phyloP scores from a whole-genome alignment of 2,888 invertebrate species.

The Leptarthrus brevirostris region DNA sequence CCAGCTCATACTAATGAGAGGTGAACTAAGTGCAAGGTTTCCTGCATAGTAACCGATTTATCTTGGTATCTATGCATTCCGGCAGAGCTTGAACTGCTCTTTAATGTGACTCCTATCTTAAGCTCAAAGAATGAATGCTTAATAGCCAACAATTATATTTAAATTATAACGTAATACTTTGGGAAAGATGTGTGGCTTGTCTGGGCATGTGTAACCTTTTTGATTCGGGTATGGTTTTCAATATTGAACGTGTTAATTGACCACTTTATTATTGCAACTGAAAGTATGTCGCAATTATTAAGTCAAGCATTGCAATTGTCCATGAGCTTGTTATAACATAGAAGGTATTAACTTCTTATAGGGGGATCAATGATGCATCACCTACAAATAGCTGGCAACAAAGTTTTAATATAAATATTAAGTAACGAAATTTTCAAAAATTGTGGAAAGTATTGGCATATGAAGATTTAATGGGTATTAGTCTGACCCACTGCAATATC shows the following conservation, averaged over 20 bases:
- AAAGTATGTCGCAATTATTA: neutral
- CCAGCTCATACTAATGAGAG: conserved; percentile 9
- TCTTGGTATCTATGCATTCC: conserved; percentile 32
- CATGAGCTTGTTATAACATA: too few species aligned
- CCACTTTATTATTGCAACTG: neutral
- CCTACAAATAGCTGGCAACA: too few species aligned
- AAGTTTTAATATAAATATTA: too few species aligned
- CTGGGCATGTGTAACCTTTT: conserved; percentile 25
- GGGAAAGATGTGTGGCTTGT: conserved; percentile 26
- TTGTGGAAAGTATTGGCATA: too few species aligned
- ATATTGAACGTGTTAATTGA: conserved; percentile 3
- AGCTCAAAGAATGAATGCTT: conserved; percentile 23
- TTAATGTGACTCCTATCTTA: conserved; percentile 37
- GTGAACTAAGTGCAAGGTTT: conserved; percentile 39
- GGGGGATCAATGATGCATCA: too few species aligned
- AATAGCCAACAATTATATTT: conserved; percentile 33
- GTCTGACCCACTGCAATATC: too few species aligned
- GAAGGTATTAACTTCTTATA: too few species aligned
- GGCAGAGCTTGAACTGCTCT: conserved; percentile 27
- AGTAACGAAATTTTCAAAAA: too few species aligned
- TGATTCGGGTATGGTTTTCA: neutral
- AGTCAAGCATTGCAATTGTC: neutral
- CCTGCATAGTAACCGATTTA: conserved; percentile 23
- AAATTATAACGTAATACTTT: conserved; percentile 28
- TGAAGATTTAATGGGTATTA: too few species aligned